Percentiles rank a stretch among this genome's conserved stretches.
Conservation (phyloP, 2,797 vertebrate species). For the Syndactyla subalaris region DNA sequence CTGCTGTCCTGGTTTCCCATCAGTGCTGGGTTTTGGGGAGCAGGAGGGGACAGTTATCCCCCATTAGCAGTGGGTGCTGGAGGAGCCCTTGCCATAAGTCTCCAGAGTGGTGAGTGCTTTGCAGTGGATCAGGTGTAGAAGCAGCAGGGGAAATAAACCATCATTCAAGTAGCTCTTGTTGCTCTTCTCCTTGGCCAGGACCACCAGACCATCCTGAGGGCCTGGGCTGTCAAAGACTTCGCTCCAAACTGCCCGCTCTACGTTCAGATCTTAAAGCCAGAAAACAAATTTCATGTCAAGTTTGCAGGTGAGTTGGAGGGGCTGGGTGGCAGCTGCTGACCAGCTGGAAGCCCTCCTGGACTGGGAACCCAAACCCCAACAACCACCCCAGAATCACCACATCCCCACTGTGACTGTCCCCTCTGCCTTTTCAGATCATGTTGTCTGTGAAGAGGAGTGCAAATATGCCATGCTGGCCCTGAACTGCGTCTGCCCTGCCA, state of each 20-base stretch:
- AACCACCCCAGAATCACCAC: neutral
- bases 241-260: slow-evolving; percentile 93
- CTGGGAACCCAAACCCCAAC: neutral
- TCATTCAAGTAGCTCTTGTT: neutral
- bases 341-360: neutral
- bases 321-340: fast-evolving
- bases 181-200: slow-evolving; percentile 76
- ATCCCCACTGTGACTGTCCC: fast-evolving
- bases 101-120: fast-evolving
- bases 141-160: fast-evolving
- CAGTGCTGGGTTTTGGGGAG: neutral
- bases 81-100: fast-evolving
- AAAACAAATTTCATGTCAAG: slow-evolving; percentile 96
- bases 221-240: slow-evolving; percentile 96
- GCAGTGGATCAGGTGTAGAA: neutral
- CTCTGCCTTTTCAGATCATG: slow-evolving; percentile 83
- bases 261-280: slow-evolving; percentile 93
- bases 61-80: fast-evolving
- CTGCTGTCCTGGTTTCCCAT: neutral
- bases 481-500: slow-evolving; percentile 92
- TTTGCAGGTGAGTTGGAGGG: slow-evolving; percentile 83
- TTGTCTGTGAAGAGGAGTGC: slow-evolving; percentile 95
- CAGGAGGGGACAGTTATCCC: neutral
- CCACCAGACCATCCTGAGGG: slow-evolving; percentile 93
- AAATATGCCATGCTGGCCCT: slow-evolving; percentile 93